These are phyloP conservation scores for Arge pagana DNA, from an alignment of 2,888 invertebrate genomes.

Conservation along the genomic window DNA sequence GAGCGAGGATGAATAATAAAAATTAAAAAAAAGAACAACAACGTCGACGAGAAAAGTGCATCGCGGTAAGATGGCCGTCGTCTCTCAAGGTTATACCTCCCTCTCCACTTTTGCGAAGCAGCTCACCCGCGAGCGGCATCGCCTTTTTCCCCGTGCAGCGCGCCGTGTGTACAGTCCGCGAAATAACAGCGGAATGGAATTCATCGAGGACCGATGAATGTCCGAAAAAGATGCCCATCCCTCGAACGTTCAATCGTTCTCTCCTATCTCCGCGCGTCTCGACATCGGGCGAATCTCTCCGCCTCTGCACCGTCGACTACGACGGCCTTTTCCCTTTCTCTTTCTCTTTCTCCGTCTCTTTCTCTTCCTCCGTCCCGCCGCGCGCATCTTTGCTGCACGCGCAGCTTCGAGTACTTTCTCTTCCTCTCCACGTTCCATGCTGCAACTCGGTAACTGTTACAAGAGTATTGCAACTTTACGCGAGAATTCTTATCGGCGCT, in stretches of 20 bases:
- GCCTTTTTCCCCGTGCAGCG: slow-evolving; percentile 29
- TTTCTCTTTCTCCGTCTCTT: background rate
- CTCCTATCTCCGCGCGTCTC: background rate
- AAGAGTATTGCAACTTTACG: too few relatives aligned
- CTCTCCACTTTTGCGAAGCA: slow-evolving; percentile 32
- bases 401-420: too few relatives aligned
- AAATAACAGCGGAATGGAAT: slow-evolving; percentile 33
- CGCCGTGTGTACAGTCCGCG: slow-evolving; percentile 38
- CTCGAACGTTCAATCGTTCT: background rate
- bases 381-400: background rate
- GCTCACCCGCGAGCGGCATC: slow-evolving; percentile 33
- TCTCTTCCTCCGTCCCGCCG: background rate
- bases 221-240: background rate
- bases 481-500: too few relatives aligned
- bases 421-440: too few relatives aligned
- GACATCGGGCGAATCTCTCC: slow-evolving; percentile 24
- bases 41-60: slow-evolving; percentile 52
- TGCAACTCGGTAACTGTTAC: too few relatives aligned
- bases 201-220: background rate
- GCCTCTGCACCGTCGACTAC: too few relatives aligned
- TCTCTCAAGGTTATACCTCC: slow-evolving; percentile 50
- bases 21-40: background rate
- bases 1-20: slow-evolving; percentile 41
- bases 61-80: slow-evolving; percentile 54
- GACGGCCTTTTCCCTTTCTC: slow-evolving; percentile 10